Evolutionary conservation across 1,140 invertebrate species (phyloP), one percentile per base, ranked within the genome.

Genomic region (Drosophila auraria): DNA sequence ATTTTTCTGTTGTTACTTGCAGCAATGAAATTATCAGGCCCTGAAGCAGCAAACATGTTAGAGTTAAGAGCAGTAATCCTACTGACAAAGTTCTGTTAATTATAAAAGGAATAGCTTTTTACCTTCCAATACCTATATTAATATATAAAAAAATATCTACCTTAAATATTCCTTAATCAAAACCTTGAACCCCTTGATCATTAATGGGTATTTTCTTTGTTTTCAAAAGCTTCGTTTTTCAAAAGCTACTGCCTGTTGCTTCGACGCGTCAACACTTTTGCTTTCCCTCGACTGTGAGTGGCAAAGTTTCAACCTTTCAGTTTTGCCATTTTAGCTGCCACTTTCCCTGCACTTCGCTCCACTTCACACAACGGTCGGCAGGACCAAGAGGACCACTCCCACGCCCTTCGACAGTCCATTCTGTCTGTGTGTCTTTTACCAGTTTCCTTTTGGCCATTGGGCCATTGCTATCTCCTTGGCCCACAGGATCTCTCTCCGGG

Each of bases 321-420:
- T 61, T 73, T 60, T 68, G 47, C 70, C 68, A 73, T 73, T 73
- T 73, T 73, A 73, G 68, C 66, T 51, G 70, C 70, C 70, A 73
- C 70, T 72, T 73, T 73, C 66, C 70, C 68, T 71, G 70, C 70
- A 73, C 70, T 72, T 27, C 11, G 30, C 44, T 30, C 20, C 20
- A 33, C 53, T 71, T 14, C 38, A 42, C 40, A 23, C 33, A 25
- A 33, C 23, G 14, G 33, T 14, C 36, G 47, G 60, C 11, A 5
- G 33, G 54, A 38, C 14, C 11, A n/a, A 12, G 12, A 70, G 33
- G 36, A 51, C 23, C 68, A 3, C 23, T n/a, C 27, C 57, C 57
- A 23, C n/a, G 23, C 42, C 40, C 69, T 20, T 58, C 69, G 69
- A 38, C 69, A 50, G 65, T 50, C 20, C 12, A 45, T 57, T 45